Percentiles rank a stretch among this genome's conserved stretches.
phyloP scores from a whole-genome alignment of 1,140 invertebrate genomes.

The Pseudomyrmex cubaensis region DNA sequence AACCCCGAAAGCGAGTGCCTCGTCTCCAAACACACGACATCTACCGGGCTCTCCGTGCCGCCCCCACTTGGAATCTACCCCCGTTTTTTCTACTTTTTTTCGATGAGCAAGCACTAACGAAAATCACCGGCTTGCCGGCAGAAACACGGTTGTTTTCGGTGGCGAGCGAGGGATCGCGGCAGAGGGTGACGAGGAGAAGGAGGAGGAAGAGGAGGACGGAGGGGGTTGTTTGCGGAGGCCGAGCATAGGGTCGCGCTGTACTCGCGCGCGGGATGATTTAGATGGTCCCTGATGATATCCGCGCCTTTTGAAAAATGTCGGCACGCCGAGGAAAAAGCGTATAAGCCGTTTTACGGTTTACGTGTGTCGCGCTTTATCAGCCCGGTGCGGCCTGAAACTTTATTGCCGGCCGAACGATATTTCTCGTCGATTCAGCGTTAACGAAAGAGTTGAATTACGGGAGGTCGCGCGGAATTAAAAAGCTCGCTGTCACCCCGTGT shows the following conservation, averaged over 20 bases:
- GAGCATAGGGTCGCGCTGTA: constrained; percentile 70
- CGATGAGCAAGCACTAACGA: constrained; percentile 79
- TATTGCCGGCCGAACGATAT: constrained; percentile 67
- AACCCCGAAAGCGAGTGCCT: not conserved
- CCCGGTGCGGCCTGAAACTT: constrained; percentile 56
- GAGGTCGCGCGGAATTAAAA: constrained; percentile 59
- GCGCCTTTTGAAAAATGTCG: constrained; percentile 74
- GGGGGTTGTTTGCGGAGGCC: constrained; percentile 66
- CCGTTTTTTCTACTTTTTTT: constrained; percentile 70
- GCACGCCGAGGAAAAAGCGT: constrained; percentile 64
- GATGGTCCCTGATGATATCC: constrained; percentile 74
- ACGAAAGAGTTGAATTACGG: constrained; percentile 54
- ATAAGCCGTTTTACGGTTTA: constrained; percentile 64
- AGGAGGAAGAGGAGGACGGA: not conserved
- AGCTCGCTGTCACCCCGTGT: constrained; percentile 28
- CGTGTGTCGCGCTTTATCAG: constrained; percentile 66
- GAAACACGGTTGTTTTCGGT: constrained; percentile 42
- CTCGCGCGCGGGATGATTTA: constrained; percentile 70
- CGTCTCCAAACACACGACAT: constrained; percentile 59
- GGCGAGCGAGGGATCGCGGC: constrained; percentile 13
- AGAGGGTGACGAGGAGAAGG: not conserved
- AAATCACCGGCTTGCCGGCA: constrained; percentile 74
- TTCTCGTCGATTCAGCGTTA: constrained; percentile 73
- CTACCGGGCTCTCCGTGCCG: constrained; percentile 44
- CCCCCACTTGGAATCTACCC: constrained; percentile 53